A percentile compares a stretch with the other conserved stretches of the same genome.
These are phyloP conservation scores for Ginglymostoma cirratum DNA, from an alignment of 2,113 vertebrate species.

Conservation along the genomic window DNA sequence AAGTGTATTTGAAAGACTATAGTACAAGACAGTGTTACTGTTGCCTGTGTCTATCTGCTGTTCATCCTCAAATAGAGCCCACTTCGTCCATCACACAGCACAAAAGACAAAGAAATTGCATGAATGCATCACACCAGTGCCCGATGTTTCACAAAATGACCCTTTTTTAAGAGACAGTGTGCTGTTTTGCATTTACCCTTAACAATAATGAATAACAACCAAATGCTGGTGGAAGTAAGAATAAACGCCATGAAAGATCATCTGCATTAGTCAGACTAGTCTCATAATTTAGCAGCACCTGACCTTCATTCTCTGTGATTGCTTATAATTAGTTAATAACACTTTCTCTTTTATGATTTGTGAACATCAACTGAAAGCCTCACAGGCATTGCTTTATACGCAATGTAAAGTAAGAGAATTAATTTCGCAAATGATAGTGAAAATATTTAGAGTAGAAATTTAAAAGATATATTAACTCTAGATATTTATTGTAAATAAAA, in stretches of 20 bases:
- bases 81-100: background rate
- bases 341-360: background rate
- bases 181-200: slow-evolving; percentile 28
- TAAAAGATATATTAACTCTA: background rate
- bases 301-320: slow-evolving; percentile 7
- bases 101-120: slow-evolving; percentile 32
- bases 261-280: background rate
- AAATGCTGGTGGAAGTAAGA: background rate
- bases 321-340: slow-evolving; percentile 17
- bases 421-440: background rate
- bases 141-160: background rate
- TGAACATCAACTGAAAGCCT: background rate
- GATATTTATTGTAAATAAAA: background rate
- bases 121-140: background rate
- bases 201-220: background rate
- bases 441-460: background rate
- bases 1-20: background rate
- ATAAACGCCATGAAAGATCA: background rate
- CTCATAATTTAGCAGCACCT: background rate
- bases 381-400: background rate
- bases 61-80: background rate
- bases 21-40: background rate
- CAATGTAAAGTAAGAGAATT: background rate
- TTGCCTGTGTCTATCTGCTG: background rate
- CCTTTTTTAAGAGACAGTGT: background rate